Evolutionary conservation across 2,113 vertebrate genomes (phyloP), one percentile per base, ranked within the genome.

Genomic region (Recurvirostra avosetta): DNA sequence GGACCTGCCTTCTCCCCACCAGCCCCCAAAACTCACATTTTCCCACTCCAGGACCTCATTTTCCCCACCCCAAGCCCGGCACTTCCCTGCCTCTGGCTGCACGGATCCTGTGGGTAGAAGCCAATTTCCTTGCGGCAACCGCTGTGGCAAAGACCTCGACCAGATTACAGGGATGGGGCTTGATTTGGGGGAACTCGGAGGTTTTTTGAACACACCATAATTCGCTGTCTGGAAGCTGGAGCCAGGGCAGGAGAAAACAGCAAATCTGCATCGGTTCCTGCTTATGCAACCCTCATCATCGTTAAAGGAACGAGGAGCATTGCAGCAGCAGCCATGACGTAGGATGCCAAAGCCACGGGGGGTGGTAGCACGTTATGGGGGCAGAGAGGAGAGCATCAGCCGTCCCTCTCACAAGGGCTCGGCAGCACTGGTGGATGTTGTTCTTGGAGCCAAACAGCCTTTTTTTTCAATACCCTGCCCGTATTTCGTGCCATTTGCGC

Each of bases 111-210:
- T 70, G 71, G 65, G 61, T n/a, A 92, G 38, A 90, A 90, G 36
- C 30, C 2, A 25, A 82, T 73, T 86, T 76, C 75, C 65, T 34
- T 50, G 61, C 4, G 5, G 52, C 78, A 86, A 79, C 78, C 3
- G 0, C 55, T 72, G 85, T 0, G 9, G 80, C 3, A 1, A 1
- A 86, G 66, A 80, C 59, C 79, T 88, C 8, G 0, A 77, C 55
- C 59, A 90, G 52, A 94, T 88, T 41, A 92, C 36, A 83, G 38
- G 59, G 49, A n/a, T 40, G 30, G 41, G 82, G 36, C 40, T 79
- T 79, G 68, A 26, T 77, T 5, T 85, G 86, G 73, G 65, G 78
- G 55, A 95, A 71, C 34, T 52, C 0, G 0, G 82, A 85, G 66
- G 73, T 86, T 96, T 96, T 96, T 38, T 72, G 62, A 74, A 56